phyloP scores from a whole-genome alignment of 2,797 vertebrate genomes.

The Taenioides sp. region DNA sequence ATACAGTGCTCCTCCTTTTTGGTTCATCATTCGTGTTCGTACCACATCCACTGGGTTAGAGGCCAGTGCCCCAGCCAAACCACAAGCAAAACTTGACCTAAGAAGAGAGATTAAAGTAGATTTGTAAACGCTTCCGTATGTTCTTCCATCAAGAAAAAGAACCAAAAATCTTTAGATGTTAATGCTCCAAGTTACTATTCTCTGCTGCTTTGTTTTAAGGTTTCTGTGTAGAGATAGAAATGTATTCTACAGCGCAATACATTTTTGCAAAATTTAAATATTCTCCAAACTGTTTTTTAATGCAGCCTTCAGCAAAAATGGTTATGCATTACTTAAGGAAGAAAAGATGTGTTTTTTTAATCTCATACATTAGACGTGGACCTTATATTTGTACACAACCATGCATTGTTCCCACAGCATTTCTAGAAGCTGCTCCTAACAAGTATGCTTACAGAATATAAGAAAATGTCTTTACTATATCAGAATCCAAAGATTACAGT shows the following conservation, averaged over 20 bases:
- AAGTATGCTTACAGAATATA: too few relatives aligned
- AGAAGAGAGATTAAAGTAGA: not conserved
- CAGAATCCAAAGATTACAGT: too few relatives aligned
- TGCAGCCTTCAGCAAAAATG: not conserved
- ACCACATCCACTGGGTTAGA: conserved; percentile 97
- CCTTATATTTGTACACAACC: conserved; percentile 8
- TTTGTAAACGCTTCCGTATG: not conserved
- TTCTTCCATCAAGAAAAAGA: not conserved
- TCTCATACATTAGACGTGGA: too few relatives aligned
- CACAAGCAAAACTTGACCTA: conserved; percentile 93
- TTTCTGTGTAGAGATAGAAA: not conserved
- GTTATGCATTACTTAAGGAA: not conserved
- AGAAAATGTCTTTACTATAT: too few relatives aligned
- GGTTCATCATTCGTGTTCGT: conserved; percentile 97
- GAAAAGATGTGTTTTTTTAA: too few relatives aligned
- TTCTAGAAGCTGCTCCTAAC: not conserved
- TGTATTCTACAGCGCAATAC: not conserved
- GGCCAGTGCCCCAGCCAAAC: conserved; percentile 90
- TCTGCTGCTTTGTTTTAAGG: not conserved
- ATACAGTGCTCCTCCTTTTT: conserved; percentile 87
- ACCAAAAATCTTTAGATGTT: not conserved
- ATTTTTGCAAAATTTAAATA: not conserved
- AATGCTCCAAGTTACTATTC: not conserved
- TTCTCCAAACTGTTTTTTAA: not conserved
- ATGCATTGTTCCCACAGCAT: not conserved